Evolutionary conservation across 2,113 vertebrate species (phyloP).

Genomic region (Lagopus leucura): DNA sequence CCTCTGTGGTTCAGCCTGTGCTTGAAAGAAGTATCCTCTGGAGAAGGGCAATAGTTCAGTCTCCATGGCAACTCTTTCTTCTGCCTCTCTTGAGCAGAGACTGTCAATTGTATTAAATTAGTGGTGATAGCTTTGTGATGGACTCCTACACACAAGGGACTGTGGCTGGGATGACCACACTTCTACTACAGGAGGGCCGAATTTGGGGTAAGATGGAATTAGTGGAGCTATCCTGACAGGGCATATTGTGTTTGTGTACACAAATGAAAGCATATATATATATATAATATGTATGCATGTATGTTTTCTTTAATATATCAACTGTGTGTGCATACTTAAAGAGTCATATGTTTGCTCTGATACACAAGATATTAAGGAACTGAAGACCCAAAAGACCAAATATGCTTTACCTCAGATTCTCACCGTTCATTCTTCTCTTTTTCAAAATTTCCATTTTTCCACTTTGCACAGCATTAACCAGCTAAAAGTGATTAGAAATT

Average conservation of each 20-base stretch:
- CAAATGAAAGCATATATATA: not conserved
- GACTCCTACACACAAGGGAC: not conserved
- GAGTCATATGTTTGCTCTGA: not conserved
- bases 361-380: not conserved
- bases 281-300: not conserved
- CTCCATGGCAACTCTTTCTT: slow-evolving; percentile 63
- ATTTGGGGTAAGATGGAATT: not conserved
- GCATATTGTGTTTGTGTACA: not conserved
- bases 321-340: not conserved
- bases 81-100: slow-evolving; percentile 1
- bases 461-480: not conserved
- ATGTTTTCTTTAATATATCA: not conserved
- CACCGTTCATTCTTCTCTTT: slow-evolving; percentile 7
- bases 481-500: not conserved
- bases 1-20: not conserved
- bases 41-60: slow-evolving; percentile 41
- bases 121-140: slow-evolving; percentile 36
- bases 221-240: not conserved
- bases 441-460: slow-evolving; percentile 3
- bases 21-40: slow-evolving; percentile 38
- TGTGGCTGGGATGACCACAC: not conserved
- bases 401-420: not conserved
- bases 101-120: slow-evolving; percentile 44
- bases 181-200: slow-evolving; percentile 16
- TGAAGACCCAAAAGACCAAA: not conserved